Evolutionary conservation across 1,140 invertebrate species (phyloP), one percentile per base, ranked within the genome.

Genomic region (Panulirus ornatus): DNA sequence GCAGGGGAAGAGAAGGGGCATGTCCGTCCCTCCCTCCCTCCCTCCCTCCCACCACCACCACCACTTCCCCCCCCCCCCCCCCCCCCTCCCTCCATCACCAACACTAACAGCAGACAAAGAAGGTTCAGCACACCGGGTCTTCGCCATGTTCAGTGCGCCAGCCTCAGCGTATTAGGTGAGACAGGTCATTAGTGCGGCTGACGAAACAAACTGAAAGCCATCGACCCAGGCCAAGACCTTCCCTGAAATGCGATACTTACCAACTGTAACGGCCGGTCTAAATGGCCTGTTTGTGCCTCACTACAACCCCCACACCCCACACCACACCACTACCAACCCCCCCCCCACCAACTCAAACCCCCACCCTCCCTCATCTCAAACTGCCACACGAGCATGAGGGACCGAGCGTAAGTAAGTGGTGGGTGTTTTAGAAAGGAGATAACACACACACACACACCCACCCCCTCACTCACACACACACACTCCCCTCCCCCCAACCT

Each of bases 121-220:
- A n/a, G n/a, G n/a, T n/a, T n/a, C n/a, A n/a, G n/a, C n/a, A n/a
- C n/a, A n/a, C n/a, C 70, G 16, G 36, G n/a, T 79, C 38, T 40
- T 14, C 71, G 66, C 51, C 82, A 63, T 84, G 82, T 38, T 84
- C 36, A 40, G 82, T 38, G 63, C 38, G 63, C 63, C 63, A 27
- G 36, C 66, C 63, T 70, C 82, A 84, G 36, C 30, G 47, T 84
- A 84, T 84, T 71, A 84, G 82, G 58, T 38, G 30, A 58, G 82
- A 84, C 82, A 84, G 82, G 36, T 84, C 82, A 70, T 84, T 84
- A 84, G 82, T 40, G 44, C 82, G 82, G 82, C 58, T 71, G 36
- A 83, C 51, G 58, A 54, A 19, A 83, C 51, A 83, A 83, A 63
- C 51, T 83, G 79, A 83, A 83, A 83, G 79, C 51, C 30, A n/a